phyloP scores from a whole-genome alignment of 2,113 vertebrate genomes.

The Brachirus orientalis region DNA sequence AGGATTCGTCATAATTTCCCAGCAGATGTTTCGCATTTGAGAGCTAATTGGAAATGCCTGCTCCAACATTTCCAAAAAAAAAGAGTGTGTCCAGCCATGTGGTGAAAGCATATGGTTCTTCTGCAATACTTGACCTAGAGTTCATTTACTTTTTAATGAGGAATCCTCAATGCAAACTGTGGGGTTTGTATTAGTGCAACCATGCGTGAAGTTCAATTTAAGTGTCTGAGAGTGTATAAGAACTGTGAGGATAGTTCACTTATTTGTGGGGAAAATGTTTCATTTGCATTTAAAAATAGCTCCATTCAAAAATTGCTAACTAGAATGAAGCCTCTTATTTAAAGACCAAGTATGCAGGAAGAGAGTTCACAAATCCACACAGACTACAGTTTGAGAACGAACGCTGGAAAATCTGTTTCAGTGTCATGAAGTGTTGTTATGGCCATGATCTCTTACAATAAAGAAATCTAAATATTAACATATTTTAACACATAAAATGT shows the following conservation, averaged over 20 bases:
- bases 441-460: too few species aligned
- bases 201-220: neutral
- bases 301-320: too few species aligned
- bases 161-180: constrained; percentile 24
- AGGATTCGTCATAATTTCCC: neutral
- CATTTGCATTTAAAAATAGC: too few species aligned
- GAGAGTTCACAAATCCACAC: too few species aligned
- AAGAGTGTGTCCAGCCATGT: neutral
- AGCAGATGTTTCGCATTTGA: constrained; percentile 1
- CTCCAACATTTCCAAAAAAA: neutral
- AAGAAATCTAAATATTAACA: too few species aligned
- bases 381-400: too few species aligned
- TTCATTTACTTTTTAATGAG: constrained; percentile 22
- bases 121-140: neutral
- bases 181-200: neutral
- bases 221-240: constrained; percentile 18
- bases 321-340: too few species aligned
- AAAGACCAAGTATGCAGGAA: too few species aligned
- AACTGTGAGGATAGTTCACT: neutral
- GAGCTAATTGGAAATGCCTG: constrained; percentile 5
- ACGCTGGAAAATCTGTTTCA: too few species aligned
- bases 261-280: neutral
- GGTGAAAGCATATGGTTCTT: neutral
- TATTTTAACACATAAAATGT: too few species aligned
- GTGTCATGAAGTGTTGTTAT: too few species aligned